Percentiles rank a stretch among this genome's conserved stretches.
Evolutionary conservation across 2,113 vertebrate genomes (phyloP).

Genomic region (Chaetura pelagica): DNA sequence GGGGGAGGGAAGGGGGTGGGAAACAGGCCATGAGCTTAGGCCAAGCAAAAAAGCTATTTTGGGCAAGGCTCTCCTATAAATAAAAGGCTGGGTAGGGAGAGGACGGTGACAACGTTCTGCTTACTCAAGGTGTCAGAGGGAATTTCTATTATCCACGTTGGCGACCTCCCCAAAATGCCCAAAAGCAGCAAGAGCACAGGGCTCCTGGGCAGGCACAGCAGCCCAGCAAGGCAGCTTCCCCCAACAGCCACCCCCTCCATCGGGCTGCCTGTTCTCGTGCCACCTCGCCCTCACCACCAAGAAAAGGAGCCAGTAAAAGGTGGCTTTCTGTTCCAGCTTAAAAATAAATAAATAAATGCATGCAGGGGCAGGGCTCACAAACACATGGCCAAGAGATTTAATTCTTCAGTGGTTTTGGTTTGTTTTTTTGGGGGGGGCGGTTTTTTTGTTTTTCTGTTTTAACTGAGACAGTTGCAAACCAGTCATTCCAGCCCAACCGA

Average conservation of each 20-base stretch:
- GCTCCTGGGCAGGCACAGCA: not conserved
- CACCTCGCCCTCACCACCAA: not conserved
- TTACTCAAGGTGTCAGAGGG: not conserved
- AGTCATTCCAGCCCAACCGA: not conserved
- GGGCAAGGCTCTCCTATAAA: conserved; percentile 33
- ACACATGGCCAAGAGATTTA: not conserved
- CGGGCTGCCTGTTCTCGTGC: not conserved
- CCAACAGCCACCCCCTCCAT: not conserved
- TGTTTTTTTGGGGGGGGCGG: too few species aligned
- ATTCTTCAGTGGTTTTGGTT: not conserved
- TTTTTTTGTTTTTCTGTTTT: too few species aligned
- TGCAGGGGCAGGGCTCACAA: not conserved
- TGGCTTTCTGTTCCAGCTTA: not conserved
- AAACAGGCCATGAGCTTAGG: not conserved
- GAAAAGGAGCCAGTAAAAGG: not conserved
- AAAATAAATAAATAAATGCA: not conserved
- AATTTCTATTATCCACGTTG: not conserved
- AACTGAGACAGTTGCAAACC: not conserved
- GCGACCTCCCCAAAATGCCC: rapidly evolving
- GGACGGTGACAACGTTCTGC: not conserved
- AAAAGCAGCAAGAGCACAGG: not conserved
- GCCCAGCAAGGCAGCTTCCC: not conserved
- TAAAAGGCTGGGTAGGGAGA: not conserved
- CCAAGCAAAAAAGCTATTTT: conserved; percentile 17
- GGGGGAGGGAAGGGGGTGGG: too few species aligned